These are phyloP conservation scores for Amiota minor DNA, from an alignment of 2,888 invertebrate species.

Conservation along the genomic window DNA sequence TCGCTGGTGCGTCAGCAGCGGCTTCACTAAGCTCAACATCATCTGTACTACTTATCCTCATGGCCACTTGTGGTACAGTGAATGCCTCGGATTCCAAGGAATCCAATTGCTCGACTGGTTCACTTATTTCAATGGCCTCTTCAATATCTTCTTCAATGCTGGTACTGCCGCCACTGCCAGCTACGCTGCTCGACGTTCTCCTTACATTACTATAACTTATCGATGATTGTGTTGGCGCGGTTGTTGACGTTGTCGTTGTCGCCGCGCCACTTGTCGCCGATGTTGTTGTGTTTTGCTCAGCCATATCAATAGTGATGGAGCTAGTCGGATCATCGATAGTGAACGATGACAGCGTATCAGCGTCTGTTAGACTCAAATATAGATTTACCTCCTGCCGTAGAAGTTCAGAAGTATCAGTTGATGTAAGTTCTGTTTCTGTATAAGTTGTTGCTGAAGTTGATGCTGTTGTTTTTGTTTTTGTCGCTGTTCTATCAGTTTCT, in stretches of 20 bases:
- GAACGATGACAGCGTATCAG: slow-evolving; percentile 56
- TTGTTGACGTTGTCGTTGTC: slow-evolving; percentile 46
- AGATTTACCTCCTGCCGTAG: slow-evolving; percentile 58
- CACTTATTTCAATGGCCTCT: slow-evolving; percentile 60
- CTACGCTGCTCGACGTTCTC: slow-evolving; percentile 29
- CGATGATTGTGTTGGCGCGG: slow-evolving; percentile 34
- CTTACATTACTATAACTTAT: slow-evolving; percentile 39
- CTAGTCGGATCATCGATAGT: slow-evolving; percentile 66
- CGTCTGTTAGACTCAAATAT: slow-evolving; percentile 58
- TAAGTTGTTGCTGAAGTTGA: slow-evolving; percentile 34
- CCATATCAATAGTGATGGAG: slow-evolving; percentile 70
- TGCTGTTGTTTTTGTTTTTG: slow-evolving; percentile 39
- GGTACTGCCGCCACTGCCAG: slow-evolving; percentile 51
- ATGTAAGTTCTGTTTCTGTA: slow-evolving; percentile 35
- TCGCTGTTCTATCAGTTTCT: slow-evolving; percentile 38
- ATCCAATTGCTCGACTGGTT: background rate
- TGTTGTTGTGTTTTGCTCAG: slow-evolving; percentile 52
- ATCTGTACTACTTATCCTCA: background rate
- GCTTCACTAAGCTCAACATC: background rate
- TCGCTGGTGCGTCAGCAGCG: background rate
- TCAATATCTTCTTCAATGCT: slow-evolving; percentile 73
- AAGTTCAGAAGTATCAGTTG: slow-evolving; percentile 57
- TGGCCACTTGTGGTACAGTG: background rate
- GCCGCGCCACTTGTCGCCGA: slow-evolving; percentile 43
- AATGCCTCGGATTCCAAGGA: slow-evolving; percentile 42